Percentiles rank a stretch among this genome's conserved stretches.
These are phyloP conservation scores for Phylloscopus trochilus DNA, from an alignment of 2,113 vertebrate species.

Conservation along the genomic window DNA sequence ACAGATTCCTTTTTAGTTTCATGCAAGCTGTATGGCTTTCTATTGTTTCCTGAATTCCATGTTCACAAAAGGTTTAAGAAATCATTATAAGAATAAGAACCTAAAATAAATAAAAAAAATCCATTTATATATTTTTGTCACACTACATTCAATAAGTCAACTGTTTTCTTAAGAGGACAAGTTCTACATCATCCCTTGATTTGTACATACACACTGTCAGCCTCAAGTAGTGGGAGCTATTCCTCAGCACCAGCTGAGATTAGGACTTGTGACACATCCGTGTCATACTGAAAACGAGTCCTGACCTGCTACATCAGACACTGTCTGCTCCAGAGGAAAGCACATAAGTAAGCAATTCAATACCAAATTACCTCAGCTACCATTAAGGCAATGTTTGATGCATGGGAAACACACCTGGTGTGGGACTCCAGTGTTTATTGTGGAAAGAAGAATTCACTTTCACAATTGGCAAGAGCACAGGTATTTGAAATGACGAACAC, in stretches of 20 bases:
- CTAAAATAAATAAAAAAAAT: background rate
- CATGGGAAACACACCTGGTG: background rate
- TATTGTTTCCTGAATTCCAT: background rate
- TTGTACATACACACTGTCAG: background rate
- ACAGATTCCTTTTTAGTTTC: background rate
- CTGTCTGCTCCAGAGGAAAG: background rate
- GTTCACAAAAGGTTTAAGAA: background rate
- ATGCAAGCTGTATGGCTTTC: background rate
- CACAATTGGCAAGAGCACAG: background rate
- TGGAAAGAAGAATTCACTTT: background rate
- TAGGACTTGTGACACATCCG: background rate
- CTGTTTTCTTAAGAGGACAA: background rate
- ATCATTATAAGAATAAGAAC: background rate
- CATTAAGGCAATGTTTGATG: background rate
- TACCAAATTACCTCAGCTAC: slow-evolving; percentile 10
- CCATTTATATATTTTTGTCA: background rate
- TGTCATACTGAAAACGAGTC: background rate
- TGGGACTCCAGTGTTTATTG: background rate
- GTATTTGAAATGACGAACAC: background rate
- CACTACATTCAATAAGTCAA: background rate
- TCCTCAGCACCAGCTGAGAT: background rate
- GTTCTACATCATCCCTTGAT: background rate
- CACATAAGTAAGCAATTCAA: background rate
- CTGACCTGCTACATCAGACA: background rate
- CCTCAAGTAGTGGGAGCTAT: background rate